Evolutionary conservation across 2,113 vertebrate species (phyloP).

Genomic region (Podarcis raffonei): DNA sequence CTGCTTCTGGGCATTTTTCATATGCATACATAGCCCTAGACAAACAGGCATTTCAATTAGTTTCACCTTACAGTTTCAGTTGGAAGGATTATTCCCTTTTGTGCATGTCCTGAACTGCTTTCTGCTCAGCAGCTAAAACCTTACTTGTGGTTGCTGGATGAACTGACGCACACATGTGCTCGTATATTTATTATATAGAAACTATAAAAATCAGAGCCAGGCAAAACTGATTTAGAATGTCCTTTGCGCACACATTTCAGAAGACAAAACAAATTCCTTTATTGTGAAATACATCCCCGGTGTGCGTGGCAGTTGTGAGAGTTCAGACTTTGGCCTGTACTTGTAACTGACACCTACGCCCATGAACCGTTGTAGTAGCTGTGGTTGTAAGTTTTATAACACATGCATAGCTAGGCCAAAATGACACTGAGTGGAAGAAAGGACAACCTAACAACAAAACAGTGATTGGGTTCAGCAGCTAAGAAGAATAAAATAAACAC

Average conservation of each 20-base stretch:
- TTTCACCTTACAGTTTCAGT: slow-evolving; percentile 35
- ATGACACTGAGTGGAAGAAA: background rate
- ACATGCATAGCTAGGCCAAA: background rate
- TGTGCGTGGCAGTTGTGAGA: background rate
- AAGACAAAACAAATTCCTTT: background rate
- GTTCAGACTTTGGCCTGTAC: background rate
- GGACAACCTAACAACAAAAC: background rate
- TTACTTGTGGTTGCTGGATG: background rate
- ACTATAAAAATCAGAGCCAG: background rate
- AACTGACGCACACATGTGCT: background rate
- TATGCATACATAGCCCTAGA: slow-evolving; percentile 15
- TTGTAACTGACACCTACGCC: background rate
- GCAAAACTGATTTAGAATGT: background rate
- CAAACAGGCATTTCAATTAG: slow-evolving; percentile 28
- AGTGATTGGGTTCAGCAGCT: background rate
- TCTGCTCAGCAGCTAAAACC: background rate
- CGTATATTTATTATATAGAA: background rate
- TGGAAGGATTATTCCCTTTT: slow-evolving; percentile 12
- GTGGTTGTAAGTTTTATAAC: background rate
- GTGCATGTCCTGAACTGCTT: slow-evolving; percentile 24
- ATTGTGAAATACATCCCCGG: background rate
- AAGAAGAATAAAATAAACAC: background rate
- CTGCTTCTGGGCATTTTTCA: slow-evolving; percentile 30
- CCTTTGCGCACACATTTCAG: background rate
- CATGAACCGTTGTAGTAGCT: background rate